Conservation (phyloP, 2,113 vertebrate genomes). For the Mormyrus lacerda region DNA sequence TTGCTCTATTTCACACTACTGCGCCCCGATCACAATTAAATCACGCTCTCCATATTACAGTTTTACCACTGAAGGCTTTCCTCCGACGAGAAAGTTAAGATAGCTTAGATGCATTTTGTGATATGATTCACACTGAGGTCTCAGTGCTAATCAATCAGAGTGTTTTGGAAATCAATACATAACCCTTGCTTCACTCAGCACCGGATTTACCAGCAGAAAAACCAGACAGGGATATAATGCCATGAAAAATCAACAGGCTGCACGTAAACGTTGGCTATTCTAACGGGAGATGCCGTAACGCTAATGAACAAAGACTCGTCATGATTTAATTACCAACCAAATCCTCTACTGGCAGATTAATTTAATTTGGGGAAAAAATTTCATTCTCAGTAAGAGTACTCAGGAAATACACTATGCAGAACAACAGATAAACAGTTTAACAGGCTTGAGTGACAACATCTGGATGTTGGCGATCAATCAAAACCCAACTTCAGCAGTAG, state of each 20-base stretch:
- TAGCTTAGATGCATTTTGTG: background rate
- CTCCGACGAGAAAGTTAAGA: background rate
- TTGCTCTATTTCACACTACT: background rate
- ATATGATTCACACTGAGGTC: background rate
- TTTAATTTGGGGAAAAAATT: background rate
- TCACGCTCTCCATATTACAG: background rate
- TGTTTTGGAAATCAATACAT: conserved; percentile 11
- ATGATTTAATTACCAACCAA: background rate
- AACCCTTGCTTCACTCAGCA: background rate
- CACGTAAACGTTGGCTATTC: background rate
- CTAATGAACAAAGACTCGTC: background rate
- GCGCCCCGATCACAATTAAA: background rate
- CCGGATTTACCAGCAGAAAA: background rate
- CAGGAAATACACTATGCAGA: conserved; percentile 3
- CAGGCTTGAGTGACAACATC: background rate
- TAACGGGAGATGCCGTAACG: background rate
- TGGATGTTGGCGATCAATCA: background rate
- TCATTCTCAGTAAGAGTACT: background rate
- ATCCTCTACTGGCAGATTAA: conserved; percentile 8
- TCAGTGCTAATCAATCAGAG: conserved; percentile 11
- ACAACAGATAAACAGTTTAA: background rate
- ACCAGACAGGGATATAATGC: background rate
- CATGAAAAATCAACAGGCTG: background rate
- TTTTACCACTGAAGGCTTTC: background rate
- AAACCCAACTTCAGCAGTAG: background rate